These are phyloP conservation scores for Diorhabda sublineata DNA, from an alignment of 1,140 invertebrate species.

Conservation along the genomic window DNA sequence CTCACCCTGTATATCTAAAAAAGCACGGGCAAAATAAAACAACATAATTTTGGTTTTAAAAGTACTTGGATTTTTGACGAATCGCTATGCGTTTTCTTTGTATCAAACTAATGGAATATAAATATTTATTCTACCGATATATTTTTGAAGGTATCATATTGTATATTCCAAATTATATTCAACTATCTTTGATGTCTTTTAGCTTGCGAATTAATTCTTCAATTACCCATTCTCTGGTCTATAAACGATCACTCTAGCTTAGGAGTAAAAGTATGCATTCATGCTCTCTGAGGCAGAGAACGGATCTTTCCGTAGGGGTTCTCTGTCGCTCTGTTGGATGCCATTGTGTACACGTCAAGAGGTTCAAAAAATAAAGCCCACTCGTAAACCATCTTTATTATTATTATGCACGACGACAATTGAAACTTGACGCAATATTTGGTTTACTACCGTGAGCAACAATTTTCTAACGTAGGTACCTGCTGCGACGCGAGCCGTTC, in stretches of 20 bases:
- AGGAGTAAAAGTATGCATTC: neutral
- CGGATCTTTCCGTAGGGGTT: conserved; percentile 21
- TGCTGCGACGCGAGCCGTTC: conserved; percentile 6
- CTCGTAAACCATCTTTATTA: conserved; percentile 32
- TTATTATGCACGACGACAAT: conserved; percentile 25
- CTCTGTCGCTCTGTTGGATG: conserved; percentile 26
- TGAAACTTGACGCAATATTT: conserved; percentile 33
- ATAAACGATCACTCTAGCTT: neutral
- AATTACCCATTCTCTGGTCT: neutral
- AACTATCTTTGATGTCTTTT: neutral
- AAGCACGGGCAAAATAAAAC: too few species aligned
- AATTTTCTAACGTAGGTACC: conserved; percentile 7
- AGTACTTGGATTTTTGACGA: too few species aligned
- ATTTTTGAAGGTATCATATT: too few species aligned
- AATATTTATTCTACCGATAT: too few species aligned
- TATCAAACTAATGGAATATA: too few species aligned
- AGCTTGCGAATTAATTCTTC: neutral
- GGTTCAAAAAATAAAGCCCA: conserved; percentile 18
- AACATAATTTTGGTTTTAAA: too few species aligned
- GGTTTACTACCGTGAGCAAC: conserved; percentile 23
- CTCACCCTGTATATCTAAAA: too few species aligned
- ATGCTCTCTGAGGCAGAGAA: neutral
- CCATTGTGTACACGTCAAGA: conserved; percentile 31
- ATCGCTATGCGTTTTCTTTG: too few species aligned
- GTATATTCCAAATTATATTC: too few species aligned